Conservation (phyloP, 2,797 vertebrate species). For the Sebastolobus alascanus region DNA sequence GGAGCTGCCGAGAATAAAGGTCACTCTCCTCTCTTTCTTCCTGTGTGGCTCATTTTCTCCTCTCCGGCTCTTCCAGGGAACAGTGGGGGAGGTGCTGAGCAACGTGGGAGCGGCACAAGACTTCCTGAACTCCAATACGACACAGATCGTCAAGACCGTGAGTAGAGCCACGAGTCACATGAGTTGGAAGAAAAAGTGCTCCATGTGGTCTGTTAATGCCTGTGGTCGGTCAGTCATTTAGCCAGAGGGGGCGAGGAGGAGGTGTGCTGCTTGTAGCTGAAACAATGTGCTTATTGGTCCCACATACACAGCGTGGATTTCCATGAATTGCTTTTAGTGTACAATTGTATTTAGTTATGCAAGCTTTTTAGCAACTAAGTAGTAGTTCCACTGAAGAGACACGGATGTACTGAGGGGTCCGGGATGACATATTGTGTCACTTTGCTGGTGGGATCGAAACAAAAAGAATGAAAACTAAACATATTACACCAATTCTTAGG, state of each 20-base stretch:
- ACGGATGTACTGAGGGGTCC: background rate
- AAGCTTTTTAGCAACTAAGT: background rate
- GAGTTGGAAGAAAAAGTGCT: slow-evolving; percentile 50
- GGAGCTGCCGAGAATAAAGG: background rate
- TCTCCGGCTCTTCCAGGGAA: slow-evolving; percentile 62
- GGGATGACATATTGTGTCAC: background rate
- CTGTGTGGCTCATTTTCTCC: slow-evolving; percentile 12
- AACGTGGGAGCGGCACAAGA: slow-evolving; percentile 72
- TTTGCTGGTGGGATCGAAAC: background rate
- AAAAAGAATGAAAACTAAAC: background rate
- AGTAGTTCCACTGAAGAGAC: background rate
- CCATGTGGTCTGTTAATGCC: slow-evolving; percentile 68
- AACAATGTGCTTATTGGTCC: slow-evolving; percentile 27
- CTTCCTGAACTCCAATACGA: slow-evolving; percentile 79
- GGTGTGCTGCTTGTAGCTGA: slow-evolving; percentile 16
- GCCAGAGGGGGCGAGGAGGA: background rate
- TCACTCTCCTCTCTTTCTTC: background rate
- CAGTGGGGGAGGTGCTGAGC: slow-evolving; percentile 69
- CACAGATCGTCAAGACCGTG: slow-evolving; percentile 84
- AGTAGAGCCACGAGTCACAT: slow-evolving; percentile 82
- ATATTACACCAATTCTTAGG: background rate
- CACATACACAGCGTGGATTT: slow-evolving; percentile 12
- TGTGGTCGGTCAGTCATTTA: slow-evolving; percentile 58
- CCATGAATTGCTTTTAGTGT: background rate
- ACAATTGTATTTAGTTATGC: background rate